Evolutionary conservation across 1,140 invertebrate species (phyloP), one percentile per base, ranked within the genome.

Genomic region (Ceratina calcarata): DNA sequence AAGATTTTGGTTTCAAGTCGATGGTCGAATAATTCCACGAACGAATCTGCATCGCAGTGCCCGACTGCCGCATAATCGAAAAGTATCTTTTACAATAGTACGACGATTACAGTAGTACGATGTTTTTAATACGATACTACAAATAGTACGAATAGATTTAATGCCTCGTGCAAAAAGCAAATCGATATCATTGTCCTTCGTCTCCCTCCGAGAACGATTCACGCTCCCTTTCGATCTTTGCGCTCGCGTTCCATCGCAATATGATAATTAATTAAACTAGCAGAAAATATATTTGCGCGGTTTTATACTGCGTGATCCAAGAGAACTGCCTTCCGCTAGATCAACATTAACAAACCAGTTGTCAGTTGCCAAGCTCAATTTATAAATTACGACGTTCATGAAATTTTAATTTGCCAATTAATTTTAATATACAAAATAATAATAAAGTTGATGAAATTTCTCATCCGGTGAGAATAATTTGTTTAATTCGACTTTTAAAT

Each of bases 21-120:
- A 20, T 58, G 32, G 66, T 80, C 53, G 24, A 74, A 22, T 71
- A 16, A 22, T 13, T 80, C 49, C 71, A 64, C 57, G 57, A 49
- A 27, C 24, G 37, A 45, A 20, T 57, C 24, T 32, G 13, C 13
- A 18, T 62, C 68, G 60, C 60, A 65, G 76, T 72, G 8, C 76
- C 76, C 45, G 76, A 78, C 68, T 72, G 68, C 76, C 37, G 20
- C 37, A 45, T 45, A 45, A 45, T 7, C 53, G 3, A 8, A 24
- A 51, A 78, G 32, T 45, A 51, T 62, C 18, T 1, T 58, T 62
- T 18, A 8, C 37, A 45, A 10, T 49, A 27, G 7, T 71, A 69
- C 57, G n/a, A 24, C 2, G 37, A 13, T 62, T 18, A 8, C 37
- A 45, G 7, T 49, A 27, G 3, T 71, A 78, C 58, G 32, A 60